Base-by-base conservation (phyloP, 2,888 invertebrate species). In the Crossocerus cetratus region DNA sequence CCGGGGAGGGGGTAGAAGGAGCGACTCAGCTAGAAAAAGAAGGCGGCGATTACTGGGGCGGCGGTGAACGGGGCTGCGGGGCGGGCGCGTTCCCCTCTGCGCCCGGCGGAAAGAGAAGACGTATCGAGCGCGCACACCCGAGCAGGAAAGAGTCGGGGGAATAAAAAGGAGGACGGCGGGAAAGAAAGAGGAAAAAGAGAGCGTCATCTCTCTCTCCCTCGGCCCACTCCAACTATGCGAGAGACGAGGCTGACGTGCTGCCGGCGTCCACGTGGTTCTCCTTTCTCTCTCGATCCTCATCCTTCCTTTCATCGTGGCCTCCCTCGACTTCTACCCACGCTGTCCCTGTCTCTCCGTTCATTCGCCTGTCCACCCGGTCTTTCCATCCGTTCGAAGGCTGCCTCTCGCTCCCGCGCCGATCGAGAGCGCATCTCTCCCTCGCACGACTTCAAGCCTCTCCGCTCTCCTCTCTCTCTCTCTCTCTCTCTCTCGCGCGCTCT, bases 211-310 rank as follows among this genome's bases (percentile, higher is more conserved):
- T 32, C 61, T 66, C 20, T 21, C 16, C 20, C 70, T 65, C 64
- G 55, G 58, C 56, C n/a, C n/a, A 42, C 69, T 67, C 65, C 55
- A 45, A 56, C 65, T 66, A 68, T 32, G 32, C 32, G 32, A 32
- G 32, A 32, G 69, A 69, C 77, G 78, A 83, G 79, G 82, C 78
- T 83, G 76, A 80, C 75, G 67, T 75, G 66, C 49, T 60, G 74
- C 72, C 70, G 76, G 74, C 80, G 77, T 78, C 81, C 83, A 83
- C 84, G 83, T 83, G 81, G 79, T 65, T 77, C 70, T 69, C 74
- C 76, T 66, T 58, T 76, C 76, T 69, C 76, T 32, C 23, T 65
- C 54, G 23, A 64, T 69, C n/a, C 60, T 63, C 66, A 59, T 69
- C 65, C 59, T 64, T 42, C 44, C 62, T 60, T 64, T 69, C 63